Evolutionary conservation across 2,888 invertebrate genomes (phyloP), one percentile per base, ranked within the genome.

Genomic region (Ochropleura leucogaster): DNA sequence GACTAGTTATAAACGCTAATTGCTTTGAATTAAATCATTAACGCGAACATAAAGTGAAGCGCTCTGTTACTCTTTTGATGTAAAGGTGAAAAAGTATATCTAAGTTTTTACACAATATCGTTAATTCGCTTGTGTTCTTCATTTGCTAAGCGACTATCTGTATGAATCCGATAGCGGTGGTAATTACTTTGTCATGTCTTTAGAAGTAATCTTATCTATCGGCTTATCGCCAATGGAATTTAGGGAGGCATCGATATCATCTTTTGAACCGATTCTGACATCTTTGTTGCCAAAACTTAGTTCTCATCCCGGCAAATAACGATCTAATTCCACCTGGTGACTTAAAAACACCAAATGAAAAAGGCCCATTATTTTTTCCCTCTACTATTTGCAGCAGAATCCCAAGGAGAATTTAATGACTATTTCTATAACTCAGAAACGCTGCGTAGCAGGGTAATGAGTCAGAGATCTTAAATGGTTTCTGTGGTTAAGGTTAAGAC

Each of bases 21-120:
- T 74, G 73, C n/a, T 57, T 40, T 57, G 16, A 64, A 64, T 64
- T 73, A 64, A 46, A 57, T n/a, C 44, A 65, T 74, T 74, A 74
- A 40, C 74, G 59, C 57, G 59, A 51, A 49, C 44, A 74, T 57
- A 44, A 53, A 63, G 44, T 64, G 42, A 30, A 64, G 40, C 59
- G 57, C 49, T 46, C 44, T 47, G 55, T 49, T 59, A 65, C 44
- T 64, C 10, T 44, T 53, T 12, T 9, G 18, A 14, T 42, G 42
- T 44, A 30, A 40, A 51, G 44, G 44, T 72, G 44, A 44, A 72
- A n/a, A 70, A 30, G 0, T 60, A n/a, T 16, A n/a, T 51, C 10
- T 18, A 8, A 30, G 10, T n/a, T 18, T 67, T 18, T 16, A 40
- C 20, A 44, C 30, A 14, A 59, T 42, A 18, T 49, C 18, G 14